Conservation (phyloP, 2,113 vertebrate genomes). For the Ciconia maguari region DNA sequence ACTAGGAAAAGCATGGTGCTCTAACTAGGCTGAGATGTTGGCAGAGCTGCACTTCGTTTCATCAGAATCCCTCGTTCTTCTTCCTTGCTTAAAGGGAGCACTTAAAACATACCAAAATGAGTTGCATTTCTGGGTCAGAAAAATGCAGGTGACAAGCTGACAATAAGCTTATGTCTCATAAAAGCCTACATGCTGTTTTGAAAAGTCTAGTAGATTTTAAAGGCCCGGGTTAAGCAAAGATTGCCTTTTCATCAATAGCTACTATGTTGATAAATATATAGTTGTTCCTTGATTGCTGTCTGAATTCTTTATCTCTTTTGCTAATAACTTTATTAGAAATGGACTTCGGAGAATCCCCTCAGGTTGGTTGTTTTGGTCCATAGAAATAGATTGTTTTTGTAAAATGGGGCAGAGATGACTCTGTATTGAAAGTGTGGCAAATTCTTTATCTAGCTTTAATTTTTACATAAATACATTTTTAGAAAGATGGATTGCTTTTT, state of each 20-base stretch:
- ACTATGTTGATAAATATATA: not conserved
- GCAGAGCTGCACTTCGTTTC: not conserved
- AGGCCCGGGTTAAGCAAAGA: not conserved
- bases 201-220: not conserved
- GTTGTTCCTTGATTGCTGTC: not conserved
- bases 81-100: not conserved
- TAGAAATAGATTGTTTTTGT: not conserved
- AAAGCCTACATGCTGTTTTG: not conserved
- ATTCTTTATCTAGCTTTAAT: constrained; percentile 10
- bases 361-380: not conserved
- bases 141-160: not conserved
- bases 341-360: not conserved
- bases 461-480: constrained; percentile 39
- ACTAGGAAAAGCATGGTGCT: not conserved
- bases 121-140: not conserved
- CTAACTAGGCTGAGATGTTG: not conserved
- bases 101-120: not conserved
- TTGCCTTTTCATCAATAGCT: not conserved
- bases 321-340: not conserved
- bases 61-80: not conserved
- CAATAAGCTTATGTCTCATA: not conserved
- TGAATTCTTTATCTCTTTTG: not conserved
- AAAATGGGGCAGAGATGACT: not conserved
- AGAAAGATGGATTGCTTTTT: constrained; percentile 47
- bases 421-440: not conserved